Conservation (phyloP, 2,797 vertebrate species). For the Brachyrhaphis roseni region DNA sequence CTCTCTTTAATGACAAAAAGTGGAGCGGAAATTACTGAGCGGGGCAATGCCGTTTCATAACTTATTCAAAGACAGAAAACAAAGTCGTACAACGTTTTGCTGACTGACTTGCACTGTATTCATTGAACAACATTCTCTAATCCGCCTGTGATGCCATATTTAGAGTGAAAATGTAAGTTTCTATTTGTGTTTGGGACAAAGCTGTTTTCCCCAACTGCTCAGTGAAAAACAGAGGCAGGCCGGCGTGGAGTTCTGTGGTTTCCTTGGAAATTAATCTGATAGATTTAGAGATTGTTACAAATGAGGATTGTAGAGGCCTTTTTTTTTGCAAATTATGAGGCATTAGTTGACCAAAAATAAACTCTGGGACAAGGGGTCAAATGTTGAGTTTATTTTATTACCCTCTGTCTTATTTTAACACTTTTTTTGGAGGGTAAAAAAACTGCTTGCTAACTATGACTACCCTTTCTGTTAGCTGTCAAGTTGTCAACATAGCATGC, state of each 20-base stretch:
- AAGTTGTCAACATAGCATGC: no score
- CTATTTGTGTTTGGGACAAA: background rate
- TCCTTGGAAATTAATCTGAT: background rate
- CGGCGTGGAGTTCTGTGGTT: background rate
- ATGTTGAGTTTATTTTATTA: background rate
- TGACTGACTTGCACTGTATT: background rate
- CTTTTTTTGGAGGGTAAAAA: no score
- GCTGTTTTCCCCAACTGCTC: background rate
- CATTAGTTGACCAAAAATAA: background rate
- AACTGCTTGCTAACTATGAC: no score
- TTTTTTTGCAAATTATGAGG: background rate
- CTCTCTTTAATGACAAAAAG: conserved; percentile 19
- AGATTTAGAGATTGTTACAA: background rate
- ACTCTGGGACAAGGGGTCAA: background rate
- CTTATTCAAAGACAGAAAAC: conserved; percentile 16
- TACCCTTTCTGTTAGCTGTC: no score
- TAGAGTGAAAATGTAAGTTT: background rate
- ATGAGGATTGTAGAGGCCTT: background rate
- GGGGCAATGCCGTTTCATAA: conserved; percentile 10
- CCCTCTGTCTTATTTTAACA: background rate
- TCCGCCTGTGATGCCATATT: background rate
- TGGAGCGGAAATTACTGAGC: background rate
- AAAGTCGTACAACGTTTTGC: background rate
- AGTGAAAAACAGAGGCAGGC: background rate
- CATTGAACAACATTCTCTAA: background rate